A percentile compares a stretch with the other conserved stretches of the same genome.
phyloP scores from a whole-genome alignment of 2,797 vertebrate genomes.

The Acanthurus leucopareius region DNA sequence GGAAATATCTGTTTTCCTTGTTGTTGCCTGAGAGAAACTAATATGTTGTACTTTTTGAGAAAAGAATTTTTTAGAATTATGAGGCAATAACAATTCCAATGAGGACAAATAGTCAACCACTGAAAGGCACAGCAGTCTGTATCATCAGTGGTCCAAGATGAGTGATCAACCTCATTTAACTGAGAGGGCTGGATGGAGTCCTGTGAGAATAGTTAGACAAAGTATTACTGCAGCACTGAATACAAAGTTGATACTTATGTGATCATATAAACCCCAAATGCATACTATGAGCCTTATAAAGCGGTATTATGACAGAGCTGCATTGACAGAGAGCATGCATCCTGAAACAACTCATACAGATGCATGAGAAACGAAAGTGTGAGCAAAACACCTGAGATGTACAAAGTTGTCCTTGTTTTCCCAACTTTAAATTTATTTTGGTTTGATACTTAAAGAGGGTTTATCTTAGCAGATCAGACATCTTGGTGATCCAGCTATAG shows the following conservation, averaged over 20 bases:
- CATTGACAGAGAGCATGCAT: not conserved
- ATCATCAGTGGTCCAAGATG: constrained; percentile 20
- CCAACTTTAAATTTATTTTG: not conserved
- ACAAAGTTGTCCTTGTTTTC: not conserved
- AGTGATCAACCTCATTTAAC: constrained; percentile 23
- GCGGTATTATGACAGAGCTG: constrained; percentile 1
- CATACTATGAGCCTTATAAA: constrained; percentile 16
- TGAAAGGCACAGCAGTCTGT: constrained; percentile 16
- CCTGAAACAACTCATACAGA: not conserved
- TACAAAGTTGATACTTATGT: constrained; percentile 4
- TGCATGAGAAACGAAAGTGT: not conserved
- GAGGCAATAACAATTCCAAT: constrained; percentile 44
- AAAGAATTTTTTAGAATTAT: constrained; percentile 39
- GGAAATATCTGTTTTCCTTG: constrained; percentile 12
- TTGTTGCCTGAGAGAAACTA: constrained; percentile 14
- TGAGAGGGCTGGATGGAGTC: constrained; percentile 23
- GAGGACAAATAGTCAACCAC: constrained; percentile 30
- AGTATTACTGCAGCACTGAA: not conserved
- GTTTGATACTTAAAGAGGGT: not conserved
- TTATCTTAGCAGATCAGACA: not conserved
- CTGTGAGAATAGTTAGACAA: constrained; percentile 11
- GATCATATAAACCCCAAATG: constrained; percentile 1
- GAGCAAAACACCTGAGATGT: not conserved
- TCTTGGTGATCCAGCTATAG: not conserved
- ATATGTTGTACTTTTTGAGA: constrained; percentile 14